A percentile compares a stretch with the other conserved stretches of the same genome.
Conservation (phyloP, 2,888 invertebrate genomes). For the Drepanosiphum platanoidis region DNA sequence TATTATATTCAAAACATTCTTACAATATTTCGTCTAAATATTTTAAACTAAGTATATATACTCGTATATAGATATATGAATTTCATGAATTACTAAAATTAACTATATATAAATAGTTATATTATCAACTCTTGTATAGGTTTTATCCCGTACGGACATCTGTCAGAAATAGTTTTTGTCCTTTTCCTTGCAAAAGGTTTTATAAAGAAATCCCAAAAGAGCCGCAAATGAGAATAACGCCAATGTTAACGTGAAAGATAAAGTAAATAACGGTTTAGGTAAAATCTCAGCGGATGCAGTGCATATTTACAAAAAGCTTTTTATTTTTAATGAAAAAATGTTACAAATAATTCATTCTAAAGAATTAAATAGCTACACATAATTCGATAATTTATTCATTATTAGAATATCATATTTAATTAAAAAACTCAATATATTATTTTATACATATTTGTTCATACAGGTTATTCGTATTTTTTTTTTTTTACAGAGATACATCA, state of each 20-base stretch:
- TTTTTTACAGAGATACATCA: neutral
- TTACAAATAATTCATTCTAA: neutral
- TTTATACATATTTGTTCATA: no score
- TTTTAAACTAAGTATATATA: no score
- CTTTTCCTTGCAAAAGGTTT: neutral
- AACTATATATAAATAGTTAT: neutral
- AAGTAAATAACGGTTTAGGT: neutral
- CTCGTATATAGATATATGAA: neutral
- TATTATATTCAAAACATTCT: no score
- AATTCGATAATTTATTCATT: neutral
- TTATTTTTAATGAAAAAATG: conserved; percentile 5
- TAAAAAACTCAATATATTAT: no score
- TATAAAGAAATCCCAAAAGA: conserved; percentile 11
- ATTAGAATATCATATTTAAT: neutral
- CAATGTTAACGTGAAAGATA: neutral
- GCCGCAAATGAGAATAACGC: neutral
- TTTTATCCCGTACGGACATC: neutral
- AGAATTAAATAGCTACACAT: neutral
- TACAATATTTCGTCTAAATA: no score
- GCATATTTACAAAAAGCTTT: neutral
- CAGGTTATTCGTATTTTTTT: no score
- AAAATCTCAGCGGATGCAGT: neutral
- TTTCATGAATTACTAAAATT: neutral
- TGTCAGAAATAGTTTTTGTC: conserved; percentile 12
- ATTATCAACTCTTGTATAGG: neutral